phyloP scores from a whole-genome alignment of 2,797 vertebrate species.

The Enteromius argenteus region DNA sequence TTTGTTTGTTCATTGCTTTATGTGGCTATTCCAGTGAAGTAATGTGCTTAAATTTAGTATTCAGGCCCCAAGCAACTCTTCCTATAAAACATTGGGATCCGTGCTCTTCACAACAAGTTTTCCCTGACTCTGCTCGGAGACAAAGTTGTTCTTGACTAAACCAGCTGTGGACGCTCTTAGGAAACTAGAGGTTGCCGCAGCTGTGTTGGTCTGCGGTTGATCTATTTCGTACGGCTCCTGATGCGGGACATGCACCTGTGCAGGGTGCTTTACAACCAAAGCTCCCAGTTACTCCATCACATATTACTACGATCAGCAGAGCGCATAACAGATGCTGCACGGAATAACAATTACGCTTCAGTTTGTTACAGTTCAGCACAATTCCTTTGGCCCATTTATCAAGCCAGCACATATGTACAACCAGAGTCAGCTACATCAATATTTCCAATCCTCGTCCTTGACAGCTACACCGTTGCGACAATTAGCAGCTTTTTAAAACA shows the following conservation, averaged over 20 bases:
- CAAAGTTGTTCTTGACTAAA: constrained; percentile 27
- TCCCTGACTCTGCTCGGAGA: background rate
- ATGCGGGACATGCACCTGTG: constrained; percentile 42
- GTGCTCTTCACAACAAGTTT: constrained; percentile 12
- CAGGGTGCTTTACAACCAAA: constrained; percentile 30
- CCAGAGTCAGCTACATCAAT: constrained; percentile 25
- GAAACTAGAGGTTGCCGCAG: background rate
- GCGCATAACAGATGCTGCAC: constrained; percentile 47
- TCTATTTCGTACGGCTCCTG: constrained; percentile 24
- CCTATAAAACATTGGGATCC: constrained; percentile 7
- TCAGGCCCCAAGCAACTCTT: constrained; percentile 20
- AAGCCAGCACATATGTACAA: constrained; percentile 38
- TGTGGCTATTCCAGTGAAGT: constrained; percentile 37
- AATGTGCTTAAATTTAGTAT: constrained; percentile 41
- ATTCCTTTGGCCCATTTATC: constrained; percentile 44
- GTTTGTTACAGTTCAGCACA: constrained; percentile 57
- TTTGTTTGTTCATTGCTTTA: constrained; percentile 68
- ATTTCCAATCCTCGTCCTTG: constrained; percentile 33
- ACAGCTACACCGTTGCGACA: background rate
- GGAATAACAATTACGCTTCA: constrained; percentile 45
- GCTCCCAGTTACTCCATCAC: constrained; percentile 44
- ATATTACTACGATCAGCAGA: constrained; percentile 45
- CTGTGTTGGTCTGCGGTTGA: constrained; percentile 16
- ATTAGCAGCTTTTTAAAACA: constrained; percentile 26
- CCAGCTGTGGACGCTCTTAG: constrained; percentile 15